Evolutionary conservation across 2,113 vertebrate species (phyloP).

Genomic region (Pseudolaguvia tuberculata): DNA sequence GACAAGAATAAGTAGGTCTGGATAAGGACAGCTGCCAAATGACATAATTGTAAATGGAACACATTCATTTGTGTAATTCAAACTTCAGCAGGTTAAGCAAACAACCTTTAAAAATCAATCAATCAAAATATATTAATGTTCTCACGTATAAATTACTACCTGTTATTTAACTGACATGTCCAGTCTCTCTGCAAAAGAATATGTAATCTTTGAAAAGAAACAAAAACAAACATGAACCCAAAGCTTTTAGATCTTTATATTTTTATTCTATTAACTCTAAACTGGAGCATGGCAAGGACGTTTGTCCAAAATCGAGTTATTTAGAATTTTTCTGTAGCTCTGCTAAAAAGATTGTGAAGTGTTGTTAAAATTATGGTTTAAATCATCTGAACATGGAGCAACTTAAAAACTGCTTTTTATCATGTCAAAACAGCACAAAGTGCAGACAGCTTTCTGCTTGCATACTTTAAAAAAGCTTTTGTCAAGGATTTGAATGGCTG

Average conservation of each 20-base stretch:
- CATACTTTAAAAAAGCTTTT: constrained; percentile 2
- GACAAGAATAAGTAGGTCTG: too few species aligned
- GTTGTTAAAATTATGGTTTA: constrained; percentile 15
- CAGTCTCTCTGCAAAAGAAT: constrained; percentile 43
- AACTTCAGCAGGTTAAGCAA: constrained; percentile 16
- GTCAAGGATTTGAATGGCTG: constrained; percentile 2
- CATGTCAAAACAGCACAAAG: not conserved
- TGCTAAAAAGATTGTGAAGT: not conserved
- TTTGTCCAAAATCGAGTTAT: not conserved
- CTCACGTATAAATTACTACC: constrained; percentile 49
- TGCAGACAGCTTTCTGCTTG: not conserved
- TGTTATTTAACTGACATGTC: constrained; percentile 49
- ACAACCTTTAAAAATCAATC: constrained; percentile 31
- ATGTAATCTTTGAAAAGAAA: constrained; percentile 32
- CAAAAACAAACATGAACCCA: constrained; percentile 17
- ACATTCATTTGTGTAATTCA: constrained; percentile 13
- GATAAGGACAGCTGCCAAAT: too few species aligned
- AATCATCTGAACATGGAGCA: not conserved
- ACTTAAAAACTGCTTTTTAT: constrained; percentile 6
- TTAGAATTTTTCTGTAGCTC: not conserved
- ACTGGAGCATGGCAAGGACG: constrained; percentile 44
- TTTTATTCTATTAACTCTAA: constrained; percentile 41
- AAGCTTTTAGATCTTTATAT: constrained; percentile 42
- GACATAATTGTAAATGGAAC: not conserved
- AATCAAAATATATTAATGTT: constrained; percentile 41